Evolutionary conservation across 2,888 invertebrate species (phyloP).

Genomic region (Drosophila ezoana): DNA sequence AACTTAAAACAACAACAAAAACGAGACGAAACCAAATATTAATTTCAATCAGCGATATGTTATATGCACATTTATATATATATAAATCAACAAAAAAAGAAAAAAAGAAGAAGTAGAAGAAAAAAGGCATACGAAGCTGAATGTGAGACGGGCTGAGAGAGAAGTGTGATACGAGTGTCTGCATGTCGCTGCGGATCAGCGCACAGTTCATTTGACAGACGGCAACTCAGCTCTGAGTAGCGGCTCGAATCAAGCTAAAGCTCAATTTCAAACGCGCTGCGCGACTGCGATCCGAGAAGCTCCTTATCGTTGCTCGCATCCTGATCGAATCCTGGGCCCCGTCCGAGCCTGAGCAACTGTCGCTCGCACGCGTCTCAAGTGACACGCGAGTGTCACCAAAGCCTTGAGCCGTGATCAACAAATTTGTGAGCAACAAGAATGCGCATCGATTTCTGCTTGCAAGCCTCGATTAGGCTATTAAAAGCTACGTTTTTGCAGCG

Average conservation of each 20-base stretch:
- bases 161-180: slow-evolving; percentile 68
- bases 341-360: slow-evolving; percentile 64
- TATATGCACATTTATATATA: slow-evolving; percentile 20
- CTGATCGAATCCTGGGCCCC: slow-evolving; percentile 11
- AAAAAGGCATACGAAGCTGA: slow-evolving; percentile 1
- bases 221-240: slow-evolving; percentile 39
- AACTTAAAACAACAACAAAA: slow-evolving; percentile 21
- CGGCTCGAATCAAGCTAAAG: slow-evolving; percentile 59
- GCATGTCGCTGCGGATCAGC: slow-evolving; percentile 62
- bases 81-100: not conserved
- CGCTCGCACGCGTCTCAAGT: slow-evolving; percentile 84
- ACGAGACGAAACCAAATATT: slow-evolving; percentile 68
- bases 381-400: slow-evolving; percentile 79
- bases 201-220: slow-evolving; percentile 69
- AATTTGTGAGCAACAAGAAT: slow-evolving; percentile 34
- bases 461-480: slow-evolving; percentile 59
- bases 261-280: slow-evolving; percentile 73
- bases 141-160: slow-evolving; percentile 15
- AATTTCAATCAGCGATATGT: slow-evolving; percentile 66
- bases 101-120: slow-evolving; percentile 1
- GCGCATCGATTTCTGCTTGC: slow-evolving; percentile 16
- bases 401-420: slow-evolving; percentile 36
- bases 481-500: slow-evolving; percentile 42
- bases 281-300: slow-evolving; percentile 29
- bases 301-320: slow-evolving; percentile 21